Evolutionary conservation across 2,797 vertebrate genomes (phyloP), one percentile per base, ranked within the genome.

Genomic region (Siniperca undulata): DNA sequence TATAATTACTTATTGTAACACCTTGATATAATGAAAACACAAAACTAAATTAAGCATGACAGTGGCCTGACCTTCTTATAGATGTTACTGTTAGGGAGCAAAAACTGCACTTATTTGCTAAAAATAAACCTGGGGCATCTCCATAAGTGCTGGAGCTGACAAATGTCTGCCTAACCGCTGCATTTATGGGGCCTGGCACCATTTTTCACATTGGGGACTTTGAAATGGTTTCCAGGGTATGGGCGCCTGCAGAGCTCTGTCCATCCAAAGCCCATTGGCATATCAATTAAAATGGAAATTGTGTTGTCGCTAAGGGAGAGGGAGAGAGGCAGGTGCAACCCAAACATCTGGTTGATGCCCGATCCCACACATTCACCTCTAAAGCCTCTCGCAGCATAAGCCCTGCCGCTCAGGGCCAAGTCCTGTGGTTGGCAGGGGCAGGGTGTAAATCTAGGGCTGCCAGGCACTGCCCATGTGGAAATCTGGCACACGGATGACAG

Each of bases 231-330:
- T 90, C 84, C 89, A 89, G 81, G 61, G 72, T 80, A 82, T 82
- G 62, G 56, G 48, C 6, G 59, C 52, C 75, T 88, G 78, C 81
- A 80, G 81, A 89, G 80, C 83, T 79, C 81, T 83, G 85, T 85
- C 90, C 88, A 90, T 85, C 77, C 85, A 89, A 83, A 92, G 78
- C 89, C 90, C 85, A 84, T 72, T 87, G 81, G 91, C 81, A 83
- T 83, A 88, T 91, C 87, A 91, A 94, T 95, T 93, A 91, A 93
- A 94, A 93, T 93, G 90, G 86, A 95, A 94, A 94, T 93, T 81
- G 75, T 85, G 83, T 86, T 89, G 86, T 88, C 59, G 30, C 87
- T 89, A 77, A 84, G 73, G 72, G 87, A 80, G 75, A 74, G 48
- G 58, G 72, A 80, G 77, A 84, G 82, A 87, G 70, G 80, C 89